Evolutionary conservation across 1,140 invertebrate species (phyloP), one percentile per base, ranked within the genome.

Genomic region (Bombus sibiricus): DNA sequence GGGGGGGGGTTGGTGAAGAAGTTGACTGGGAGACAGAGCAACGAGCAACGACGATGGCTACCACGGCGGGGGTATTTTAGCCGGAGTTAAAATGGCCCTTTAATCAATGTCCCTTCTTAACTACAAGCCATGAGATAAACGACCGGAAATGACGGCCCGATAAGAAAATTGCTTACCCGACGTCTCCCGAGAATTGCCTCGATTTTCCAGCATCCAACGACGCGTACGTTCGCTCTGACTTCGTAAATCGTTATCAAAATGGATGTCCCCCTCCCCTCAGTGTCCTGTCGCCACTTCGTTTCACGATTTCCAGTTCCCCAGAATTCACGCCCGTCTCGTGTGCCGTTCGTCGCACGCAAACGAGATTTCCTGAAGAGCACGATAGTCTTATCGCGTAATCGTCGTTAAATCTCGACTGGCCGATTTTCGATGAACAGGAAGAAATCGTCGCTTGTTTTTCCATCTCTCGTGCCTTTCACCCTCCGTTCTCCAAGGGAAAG

Each of bases 111-210:
- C 93, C 83, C 89, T 92, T 86, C 89, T 92, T 91, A 91, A 92
- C 91, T 93, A 94, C 93, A 92, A 92, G 92, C 90, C 90, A 85
- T 92, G 91, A 95, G 93, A 95, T 94, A 94, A 94, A 95, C 93
- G 94, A 94, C 93, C 93, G 94, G 93, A 95, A 95, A 95, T 94
- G 92, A 94, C 93, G 91, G 79, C 76, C 93, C 87, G 94, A 95
- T 95, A 95, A 95, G 93, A 93, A 94, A 94, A 94, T 94, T 93
- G 93, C 92, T 94, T 92, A 93, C 88, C 88, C 91, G 79, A 91
- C 83, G 87, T 91, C 89, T 85, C 86, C 69, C 62, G 88, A 88
- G 86, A 92, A 92, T 92, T 91, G 88, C 71, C 85, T 92, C 86
- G 83, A 85, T 90, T 91, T 91, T 86, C 88, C 91, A 88, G 86